Evolutionary conservation across 2,797 vertebrate genomes (phyloP).

Genomic region (Cercopithecus petaurista): DNA sequence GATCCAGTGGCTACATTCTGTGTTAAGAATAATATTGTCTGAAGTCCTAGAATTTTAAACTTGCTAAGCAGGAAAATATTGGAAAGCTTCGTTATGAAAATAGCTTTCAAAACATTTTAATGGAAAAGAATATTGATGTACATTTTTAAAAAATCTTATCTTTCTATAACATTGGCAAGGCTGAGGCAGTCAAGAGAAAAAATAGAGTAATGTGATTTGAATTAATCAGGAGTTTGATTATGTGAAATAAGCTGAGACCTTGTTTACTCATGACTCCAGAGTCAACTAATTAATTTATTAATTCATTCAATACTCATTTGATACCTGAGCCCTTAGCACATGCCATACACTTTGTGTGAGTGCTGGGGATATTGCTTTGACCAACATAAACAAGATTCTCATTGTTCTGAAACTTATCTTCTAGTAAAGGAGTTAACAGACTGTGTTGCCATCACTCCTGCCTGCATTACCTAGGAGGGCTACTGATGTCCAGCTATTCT

Average conservation of each 20-base stretch:
- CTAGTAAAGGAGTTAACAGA: neutral
- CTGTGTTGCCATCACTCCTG: neutral
- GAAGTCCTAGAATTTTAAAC: constrained; percentile 21
- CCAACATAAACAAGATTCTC: neutral
- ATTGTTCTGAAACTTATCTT: neutral
- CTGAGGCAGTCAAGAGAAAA: neutral
- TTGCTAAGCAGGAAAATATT: constrained; percentile 35
- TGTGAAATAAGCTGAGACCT: neutral
- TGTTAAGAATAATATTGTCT: neutral
- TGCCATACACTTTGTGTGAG: neutral
- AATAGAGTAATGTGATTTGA: neutral
- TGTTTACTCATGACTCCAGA: neutral
- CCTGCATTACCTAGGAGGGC: neutral
- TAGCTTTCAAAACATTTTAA: neutral
- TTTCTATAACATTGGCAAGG: neutral
- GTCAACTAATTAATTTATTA: neutral
- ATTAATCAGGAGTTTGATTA: neutral
- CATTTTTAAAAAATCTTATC: neutral
- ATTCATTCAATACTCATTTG: neutral
- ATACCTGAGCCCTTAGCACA: neutral
- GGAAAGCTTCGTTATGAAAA: neutral
- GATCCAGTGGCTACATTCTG: neutral
- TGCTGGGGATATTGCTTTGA: neutral
- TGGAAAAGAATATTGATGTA: constrained; percentile 2
- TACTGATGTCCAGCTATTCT: neutral